Conservation (phyloP, 2,113 vertebrate species). For the Pelecanoides urinatrix region DNA sequence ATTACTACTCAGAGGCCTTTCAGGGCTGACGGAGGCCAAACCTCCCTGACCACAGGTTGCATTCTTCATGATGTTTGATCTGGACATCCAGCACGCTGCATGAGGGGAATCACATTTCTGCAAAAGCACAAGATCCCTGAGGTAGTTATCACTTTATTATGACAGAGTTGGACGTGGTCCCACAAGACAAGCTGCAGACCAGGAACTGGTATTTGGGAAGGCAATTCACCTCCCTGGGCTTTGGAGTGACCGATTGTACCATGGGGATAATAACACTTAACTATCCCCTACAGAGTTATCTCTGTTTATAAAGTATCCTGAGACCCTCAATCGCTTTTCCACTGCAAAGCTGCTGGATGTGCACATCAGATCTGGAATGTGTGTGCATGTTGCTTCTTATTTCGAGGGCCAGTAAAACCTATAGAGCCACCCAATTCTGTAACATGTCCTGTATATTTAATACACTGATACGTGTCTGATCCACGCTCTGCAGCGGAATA, state of each 20-base stretch:
- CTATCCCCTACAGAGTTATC: neutral
- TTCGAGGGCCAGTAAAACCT: neutral
- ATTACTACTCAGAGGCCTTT: neutral
- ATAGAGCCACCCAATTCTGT: neutral
- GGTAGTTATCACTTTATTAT: neutral
- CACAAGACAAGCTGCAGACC: neutral
- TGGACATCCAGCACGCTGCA: neutral
- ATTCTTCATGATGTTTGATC: slow-evolving; percentile 20
- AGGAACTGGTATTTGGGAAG: neutral
- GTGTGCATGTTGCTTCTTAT: neutral
- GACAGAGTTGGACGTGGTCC: neutral
- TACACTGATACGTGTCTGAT: neutral
- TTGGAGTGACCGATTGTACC: neutral
- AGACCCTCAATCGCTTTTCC: neutral
- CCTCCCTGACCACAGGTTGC: slow-evolving; percentile 9
- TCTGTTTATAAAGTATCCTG: neutral
- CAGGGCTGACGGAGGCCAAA: neutral
- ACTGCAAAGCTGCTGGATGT: neutral
- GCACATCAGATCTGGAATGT: neutral
- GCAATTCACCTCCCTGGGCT: neutral
- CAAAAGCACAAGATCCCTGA: neutral
- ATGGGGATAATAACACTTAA: neutral
- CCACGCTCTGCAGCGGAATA: neutral
- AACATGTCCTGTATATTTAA: neutral
- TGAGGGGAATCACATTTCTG: slow-evolving; percentile 22